Base-by-base conservation (phyloP, 2,113 vertebrate genomes). In the Phalacrocorax brasilianus region DNA sequence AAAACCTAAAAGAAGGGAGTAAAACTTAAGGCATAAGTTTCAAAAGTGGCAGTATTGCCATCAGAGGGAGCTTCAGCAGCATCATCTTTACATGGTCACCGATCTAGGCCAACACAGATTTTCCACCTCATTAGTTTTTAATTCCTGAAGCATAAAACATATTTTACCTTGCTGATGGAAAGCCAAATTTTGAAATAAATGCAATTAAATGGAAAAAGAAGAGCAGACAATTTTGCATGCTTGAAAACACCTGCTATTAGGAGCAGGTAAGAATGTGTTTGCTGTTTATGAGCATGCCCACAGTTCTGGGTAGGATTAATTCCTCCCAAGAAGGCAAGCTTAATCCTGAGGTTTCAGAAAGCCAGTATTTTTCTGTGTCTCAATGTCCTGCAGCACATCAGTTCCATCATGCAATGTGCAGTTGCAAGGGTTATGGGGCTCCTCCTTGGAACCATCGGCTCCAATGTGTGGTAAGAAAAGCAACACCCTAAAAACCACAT, bases 391-490 rank as follows among this genome's bases (percentile, higher is more conserved):
- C 30, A 27, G 21, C 1, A 1, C 27, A 32, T 63, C 75, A 53
- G 61, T 87, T 30, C 19, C 27, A 49, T 55, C 11, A 11, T 21
- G 18, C 2, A 0, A 77, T 79, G 11, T 68, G 49, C 15, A 9
- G 24, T 47, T 53, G 22, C 19, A 23, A 15, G 15, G 16, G 38
- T 5, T 70, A 8, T 33, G 59, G n/a, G 21, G n/a, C 47, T 82
- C 10, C 70, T 91, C 15, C 7, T 12, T 59, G 73, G 14, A 52
- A 28, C 32, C 5, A 2, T 71, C 4, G 1, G 20, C 49, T 85
- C 32, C 62, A 49, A 8, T 0, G 2, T 9, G 8, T 0, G 0
- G 21, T 59, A 14, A 20, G 50, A 59, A 90, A 40, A 88, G 23
- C n/a, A 80, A 11, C 20, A 42, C 14, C 15, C 21, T 61, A 40